Evolutionary conservation across 2,113 vertebrate genomes (phyloP).

Genomic region (Trachemys scripta): DNA sequence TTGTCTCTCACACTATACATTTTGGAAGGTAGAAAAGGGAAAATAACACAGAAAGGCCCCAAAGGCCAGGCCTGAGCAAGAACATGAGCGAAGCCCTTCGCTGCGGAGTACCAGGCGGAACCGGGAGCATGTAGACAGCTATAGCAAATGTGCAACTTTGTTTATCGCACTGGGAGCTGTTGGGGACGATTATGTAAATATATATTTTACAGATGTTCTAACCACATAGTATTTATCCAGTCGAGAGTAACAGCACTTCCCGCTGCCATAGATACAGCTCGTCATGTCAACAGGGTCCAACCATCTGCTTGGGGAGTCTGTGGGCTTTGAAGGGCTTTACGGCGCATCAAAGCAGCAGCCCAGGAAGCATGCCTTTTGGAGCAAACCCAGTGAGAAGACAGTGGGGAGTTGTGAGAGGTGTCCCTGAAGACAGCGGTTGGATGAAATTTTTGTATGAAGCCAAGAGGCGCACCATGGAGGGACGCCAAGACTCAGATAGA

Average conservation of each 20-base stretch:
- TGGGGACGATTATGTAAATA: not conserved
- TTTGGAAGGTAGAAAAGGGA: not conserved
- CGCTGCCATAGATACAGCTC: not conserved
- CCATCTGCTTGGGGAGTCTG: not conserved
- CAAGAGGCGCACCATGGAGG: not conserved
- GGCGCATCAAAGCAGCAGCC: not conserved
- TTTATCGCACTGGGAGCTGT: not conserved
- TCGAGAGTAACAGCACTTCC: not conserved
- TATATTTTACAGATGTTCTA: not conserved
- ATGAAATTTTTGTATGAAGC: not conserved
- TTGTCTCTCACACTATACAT: not conserved
- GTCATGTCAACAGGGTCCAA: not conserved
- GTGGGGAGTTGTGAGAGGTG: not conserved
- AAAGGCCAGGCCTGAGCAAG: not conserved
- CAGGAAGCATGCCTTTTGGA: not conserved
- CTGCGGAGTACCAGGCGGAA: not conserved
- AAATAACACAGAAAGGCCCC: not conserved
- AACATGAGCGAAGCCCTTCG: not conserved
- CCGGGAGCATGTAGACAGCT: not conserved
- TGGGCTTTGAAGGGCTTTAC: not conserved
- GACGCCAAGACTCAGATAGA: not conserved
- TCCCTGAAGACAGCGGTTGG: not conserved
- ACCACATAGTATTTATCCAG: not conserved
- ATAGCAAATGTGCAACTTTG: not conserved
- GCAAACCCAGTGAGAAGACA: not conserved